Evolutionary conservation across 53 echinoderm and acorn worm species (phyloP), one percentile per base, ranked within the genome.

Genomic region (Hippasteria phrygiana): DNA sequence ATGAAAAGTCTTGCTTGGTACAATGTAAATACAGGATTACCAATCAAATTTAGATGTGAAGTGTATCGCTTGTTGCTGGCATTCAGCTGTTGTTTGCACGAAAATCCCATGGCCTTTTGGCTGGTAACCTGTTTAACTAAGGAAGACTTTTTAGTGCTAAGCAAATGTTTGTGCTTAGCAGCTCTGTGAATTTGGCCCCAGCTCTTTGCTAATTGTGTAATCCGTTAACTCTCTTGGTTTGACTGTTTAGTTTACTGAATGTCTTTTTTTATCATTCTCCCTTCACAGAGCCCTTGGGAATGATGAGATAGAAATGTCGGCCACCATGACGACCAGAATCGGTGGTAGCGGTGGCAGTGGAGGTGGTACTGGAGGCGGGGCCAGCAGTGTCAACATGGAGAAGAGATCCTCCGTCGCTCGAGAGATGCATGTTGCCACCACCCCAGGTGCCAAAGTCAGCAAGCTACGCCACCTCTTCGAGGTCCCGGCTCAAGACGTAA

Each of bases 391-490:
- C 48, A 83, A 48, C 84, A 43, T 70, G 43, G 85, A 85, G 54
- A 85, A 70, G 70, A 85, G 85, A 85, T 22, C 71, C 70, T 62
- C 79, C 13, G 54, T 83, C 51, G 64, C 73, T 34, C 69, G 90
- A 47, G 93, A 93, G 54, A 86, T 93, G 80, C 90, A 90, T 18
- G 85, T 54, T 32, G 65, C 81, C 40, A 90, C 90, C 29, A 75
- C 90, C 1, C 90, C 91, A 29, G 93, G 93, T 0, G 88, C 91
- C 32, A 93, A 93, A 73, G 93, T 93, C 84, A 93, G 93, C 67
- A 93, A 93, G 67, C 56, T 93, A 51, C 88, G 93, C 35, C 82
- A 91, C 47, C 87, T 93, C 8, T 93, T 93, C 84, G 93, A 93
- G 76, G 88, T 88, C 51, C 38, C 88, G n/a, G 14, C 40, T 9